Base-by-base conservation (phyloP, 2,113 vertebrate genomes). In the Crypturellus undulatus region DNA sequence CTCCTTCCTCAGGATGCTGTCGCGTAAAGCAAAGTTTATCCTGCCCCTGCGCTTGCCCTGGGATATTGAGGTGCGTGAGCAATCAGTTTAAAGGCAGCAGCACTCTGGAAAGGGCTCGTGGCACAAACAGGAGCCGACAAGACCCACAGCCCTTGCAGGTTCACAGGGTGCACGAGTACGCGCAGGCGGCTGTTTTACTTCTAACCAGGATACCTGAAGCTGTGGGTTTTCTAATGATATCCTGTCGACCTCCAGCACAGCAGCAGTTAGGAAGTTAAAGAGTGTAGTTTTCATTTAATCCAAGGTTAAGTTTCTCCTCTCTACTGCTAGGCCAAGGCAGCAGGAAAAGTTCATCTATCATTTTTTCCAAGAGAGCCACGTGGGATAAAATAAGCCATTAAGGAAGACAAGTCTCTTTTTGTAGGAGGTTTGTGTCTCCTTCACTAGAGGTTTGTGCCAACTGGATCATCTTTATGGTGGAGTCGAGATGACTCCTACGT, bases 151-250 rank as follows among this genome's bases (percentile, higher is more conserved):
- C n/a, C 18, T 14, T 63, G 28, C 6, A 69, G 10, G 12, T 8
- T 24, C 32, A 56, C 21, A 36, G 0, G 0, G 52, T 10, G 16
- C 30, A 56, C 9, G 9, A 18, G 54, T 6, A 9, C 25, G 3
- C 30, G 9, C 30, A 14, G 28, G 54, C 18, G 30, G 17, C 54
- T 7, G 8, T 59, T 16, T 20, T n/a, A 19, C 9, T 52, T 52
- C 52, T 42, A 62, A 84, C 3, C 20, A 28, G 51, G 38, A 54
- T 1, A 56, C 30, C 3, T 6, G 30, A 49, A 68, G 5, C 5
- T n/a, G 45, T 10, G 25, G 28, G 54, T 58, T 19, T 25, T 18
- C 34, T 28, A 30, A 1, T 2, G 1, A 28, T 19, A 25, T 7
- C 26, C 34, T 7, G 7, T 45, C 34, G 7, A 32, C 30, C 5